Evolutionary conservation across 2,113 vertebrate genomes (phyloP), one percentile per base, ranked within the genome.

Genomic region (Fregata magnificens): DNA sequence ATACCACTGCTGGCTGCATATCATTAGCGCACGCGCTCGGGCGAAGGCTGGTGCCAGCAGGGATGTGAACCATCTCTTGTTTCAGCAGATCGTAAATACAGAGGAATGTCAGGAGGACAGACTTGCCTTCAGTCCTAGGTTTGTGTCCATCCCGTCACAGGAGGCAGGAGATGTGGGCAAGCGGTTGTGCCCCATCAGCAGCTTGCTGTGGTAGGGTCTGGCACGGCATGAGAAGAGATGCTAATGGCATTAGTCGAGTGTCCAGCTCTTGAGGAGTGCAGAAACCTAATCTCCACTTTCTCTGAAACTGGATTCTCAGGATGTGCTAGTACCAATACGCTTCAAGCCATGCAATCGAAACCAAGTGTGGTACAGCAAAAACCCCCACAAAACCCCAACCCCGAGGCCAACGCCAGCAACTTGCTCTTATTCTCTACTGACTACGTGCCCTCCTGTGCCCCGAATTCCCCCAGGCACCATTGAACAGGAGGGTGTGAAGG

Each of bases 231-330:
- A 49, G 72, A 36, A 31, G 77, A 69, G 84, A 85, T 82, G 62
- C 58, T 70, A 9, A 58, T 16, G 40, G 82, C 47, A 9, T 36
- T n/a, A 59, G 63, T 34, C 0, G 16, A 73, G 67, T 26, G 58
- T 62, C 69, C 72, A n/a, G 77, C 94, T 97, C 93, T 80, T 80
- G 74, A 83, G 88, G 67, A 97, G 80, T 24, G 56, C 73, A 76
- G 95, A 97, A 96, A 95, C 86, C 61, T 95, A 79, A 97, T 94
- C 84, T 93, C 86, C 86, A 82, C 93, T 93, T 95, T 96, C 85
- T 91, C 90, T 96, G 96, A 97, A 97, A 96, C 86, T 86, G 84
- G 95, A 97, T 94, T 97, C 97, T 96, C 88, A 52, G 92, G 55
- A 81, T 93, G 89, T 88, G 91, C 87, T 95, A 90, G 86, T 88